Evolutionary conservation across 1,140 invertebrate genomes (phyloP).

Genomic region (Chrysopa pallens): DNA sequence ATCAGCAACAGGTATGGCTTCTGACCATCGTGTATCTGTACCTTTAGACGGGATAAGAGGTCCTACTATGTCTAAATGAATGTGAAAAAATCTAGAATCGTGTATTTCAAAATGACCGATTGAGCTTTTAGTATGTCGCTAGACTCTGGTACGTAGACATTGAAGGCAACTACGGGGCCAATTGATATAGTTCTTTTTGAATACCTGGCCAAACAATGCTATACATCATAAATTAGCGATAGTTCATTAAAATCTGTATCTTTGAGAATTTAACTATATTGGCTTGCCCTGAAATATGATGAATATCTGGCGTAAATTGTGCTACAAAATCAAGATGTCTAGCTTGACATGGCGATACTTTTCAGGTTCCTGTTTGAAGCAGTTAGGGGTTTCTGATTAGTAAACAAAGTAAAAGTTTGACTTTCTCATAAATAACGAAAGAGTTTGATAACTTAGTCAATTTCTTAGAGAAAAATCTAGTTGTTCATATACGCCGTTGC

Average conservation of each 20-base stretch:
- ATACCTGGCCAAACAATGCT: no score
- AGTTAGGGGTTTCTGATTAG: no score
- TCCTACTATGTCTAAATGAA: conserved; percentile 19
- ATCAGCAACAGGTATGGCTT: conserved; percentile 12
- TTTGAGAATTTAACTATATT: conserved; percentile 12
- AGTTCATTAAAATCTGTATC: not conserved
- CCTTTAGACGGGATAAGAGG: conserved; percentile 9
- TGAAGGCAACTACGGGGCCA: conserved; percentile 8
- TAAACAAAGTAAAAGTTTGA: no score
- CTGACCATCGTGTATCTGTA: conserved; percentile 1
- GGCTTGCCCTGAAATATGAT: conserved; percentile 15
- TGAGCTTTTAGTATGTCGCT: conserved; percentile 4
- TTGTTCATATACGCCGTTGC: conserved; percentile 10
- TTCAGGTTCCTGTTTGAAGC: conserved; percentile 13
- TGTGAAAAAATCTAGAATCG: conserved; percentile 9
- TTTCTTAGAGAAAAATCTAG: conserved; percentile 22
- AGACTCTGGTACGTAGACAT: conserved; percentile 13
- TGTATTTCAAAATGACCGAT: not conserved
- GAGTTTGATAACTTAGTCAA: no score
- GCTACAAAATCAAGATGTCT: conserved; percentile 20
- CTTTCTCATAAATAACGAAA: no score
- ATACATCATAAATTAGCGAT: conserved; percentile 5
- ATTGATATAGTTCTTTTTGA: conserved; percentile 3
- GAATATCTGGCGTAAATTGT: conserved; percentile 19
- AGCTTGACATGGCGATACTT: conserved; percentile 11